A percentile compares a stretch with the other conserved stretches of the same genome.
Evolutionary conservation across 2,113 vertebrate species (phyloP).

Genomic region (Apteryx owenii): DNA sequence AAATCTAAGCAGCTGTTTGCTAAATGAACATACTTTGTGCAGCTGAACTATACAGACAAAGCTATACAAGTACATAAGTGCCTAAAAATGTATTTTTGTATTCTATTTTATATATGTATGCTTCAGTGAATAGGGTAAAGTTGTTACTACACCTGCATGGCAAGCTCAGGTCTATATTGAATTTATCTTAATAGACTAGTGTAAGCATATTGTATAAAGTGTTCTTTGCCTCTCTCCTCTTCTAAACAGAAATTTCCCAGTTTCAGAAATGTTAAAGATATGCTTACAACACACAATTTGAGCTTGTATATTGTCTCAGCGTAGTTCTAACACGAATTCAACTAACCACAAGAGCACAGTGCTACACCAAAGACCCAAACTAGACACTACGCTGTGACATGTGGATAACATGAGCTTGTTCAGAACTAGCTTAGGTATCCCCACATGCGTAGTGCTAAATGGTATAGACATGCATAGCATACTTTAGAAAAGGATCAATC

Average conservation of each 20-base stretch:
- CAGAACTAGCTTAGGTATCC: neutral
- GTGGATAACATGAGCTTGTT: neutral
- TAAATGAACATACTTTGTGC: neutral
- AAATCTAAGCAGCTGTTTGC: neutral
- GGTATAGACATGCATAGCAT: accelerated
- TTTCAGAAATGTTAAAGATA: neutral
- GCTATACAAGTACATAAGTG: neutral
- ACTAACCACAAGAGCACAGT: neutral
- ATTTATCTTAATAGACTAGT: neutral
- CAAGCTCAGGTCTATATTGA: neutral
- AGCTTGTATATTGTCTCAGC: neutral
- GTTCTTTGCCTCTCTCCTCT: neutral
- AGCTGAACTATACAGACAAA: neutral
- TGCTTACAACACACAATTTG: neutral
- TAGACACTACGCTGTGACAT: neutral
- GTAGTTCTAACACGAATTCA: neutral
- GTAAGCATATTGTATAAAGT: neutral
- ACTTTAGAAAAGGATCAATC: neutral
- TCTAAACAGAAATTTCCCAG: neutral
- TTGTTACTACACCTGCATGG: neutral
- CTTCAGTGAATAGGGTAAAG: neutral
- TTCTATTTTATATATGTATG: neutral
- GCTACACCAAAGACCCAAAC: neutral
- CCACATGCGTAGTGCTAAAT: neutral
- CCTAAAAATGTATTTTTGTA: neutral